phyloP scores from a whole-genome alignment of 2,113 vertebrate species.

The Fulmarus glacialis region DNA sequence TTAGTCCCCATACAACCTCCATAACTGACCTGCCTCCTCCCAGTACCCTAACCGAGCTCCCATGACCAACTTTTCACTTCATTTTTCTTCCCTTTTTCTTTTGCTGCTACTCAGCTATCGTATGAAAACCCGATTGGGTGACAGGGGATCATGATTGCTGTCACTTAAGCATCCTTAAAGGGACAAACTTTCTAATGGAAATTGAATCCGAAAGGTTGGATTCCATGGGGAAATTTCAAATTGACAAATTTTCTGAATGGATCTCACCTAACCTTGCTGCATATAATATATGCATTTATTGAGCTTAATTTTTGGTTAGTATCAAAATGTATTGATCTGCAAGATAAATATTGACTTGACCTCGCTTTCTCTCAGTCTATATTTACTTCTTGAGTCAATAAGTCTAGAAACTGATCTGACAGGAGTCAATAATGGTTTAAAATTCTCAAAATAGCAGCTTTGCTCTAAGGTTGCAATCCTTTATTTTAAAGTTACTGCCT shows the following conservation, averaged over 20 bases:
- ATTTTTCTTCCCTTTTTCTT: not conserved
- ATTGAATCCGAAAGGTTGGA: not conserved
- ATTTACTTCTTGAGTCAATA: slow-evolving; percentile 79
- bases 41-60: rapidly evolving
- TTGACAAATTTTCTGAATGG: slow-evolving; percentile 55
- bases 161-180: slow-evolving; percentile 8
- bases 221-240: slow-evolving; percentile 53
- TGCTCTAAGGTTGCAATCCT: slow-evolving; percentile 59
- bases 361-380: slow-evolving; percentile 76
- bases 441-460: slow-evolving; percentile 74
- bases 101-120: not conserved
- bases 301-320: slow-evolving; percentile 73
- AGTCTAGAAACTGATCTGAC: slow-evolving; percentile 79
- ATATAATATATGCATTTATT: slow-evolving; percentile 61
- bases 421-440: slow-evolving; percentile 77
- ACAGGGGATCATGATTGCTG: not conserved
- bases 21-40: not conserved
- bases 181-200: not conserved
- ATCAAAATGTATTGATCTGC: slow-evolving; percentile 77
- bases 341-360: slow-evolving; percentile 83
- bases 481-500: slow-evolving; percentile 59
- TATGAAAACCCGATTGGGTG: not conserved
- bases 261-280: slow-evolving; percentile 42
- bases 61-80: not conserved
- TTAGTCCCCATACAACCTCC: not conserved